phyloP scores from a whole-genome alignment of 2,888 invertebrate species.

The Petrolisthes manimaculis region DNA sequence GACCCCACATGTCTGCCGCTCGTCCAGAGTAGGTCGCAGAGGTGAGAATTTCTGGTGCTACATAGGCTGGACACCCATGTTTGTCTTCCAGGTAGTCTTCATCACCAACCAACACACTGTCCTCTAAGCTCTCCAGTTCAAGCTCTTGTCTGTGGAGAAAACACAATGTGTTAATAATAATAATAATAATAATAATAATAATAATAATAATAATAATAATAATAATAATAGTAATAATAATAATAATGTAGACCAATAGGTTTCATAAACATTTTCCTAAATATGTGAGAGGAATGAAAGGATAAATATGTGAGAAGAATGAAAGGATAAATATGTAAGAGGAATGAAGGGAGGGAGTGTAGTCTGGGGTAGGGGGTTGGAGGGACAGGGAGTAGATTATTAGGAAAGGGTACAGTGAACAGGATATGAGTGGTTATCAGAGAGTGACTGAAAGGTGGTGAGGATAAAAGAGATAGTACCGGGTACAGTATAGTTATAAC shows the following conservation, averaged over 20 bases:
- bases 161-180: neutral
- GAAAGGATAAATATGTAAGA: no score
- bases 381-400: neutral
- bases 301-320: neutral
- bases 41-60: conserved; percentile 89
- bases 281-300: neutral
- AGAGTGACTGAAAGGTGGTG: neutral
- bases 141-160: conserved; percentile 79
- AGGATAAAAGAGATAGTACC: neutral
- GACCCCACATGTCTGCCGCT: conserved; percentile 90
- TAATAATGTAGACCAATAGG: neutral
- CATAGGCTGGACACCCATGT: conserved; percentile 93
- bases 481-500: no score
- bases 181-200: neutral
- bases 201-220: neutral
- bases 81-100: conserved; percentile 89
- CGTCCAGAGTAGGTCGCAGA: conserved; percentile 80
- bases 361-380: neutral
- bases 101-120: conserved; percentile 83
- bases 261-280: neutral
- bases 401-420: neutral
- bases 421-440: neutral
- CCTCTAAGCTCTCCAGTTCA: conserved; percentile 89
- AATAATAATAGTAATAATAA: neutral
- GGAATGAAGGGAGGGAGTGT: neutral